Evolutionary conservation across 2,888 invertebrate genomes (phyloP).

Genomic region (Malthinus flaveolus): DNA sequence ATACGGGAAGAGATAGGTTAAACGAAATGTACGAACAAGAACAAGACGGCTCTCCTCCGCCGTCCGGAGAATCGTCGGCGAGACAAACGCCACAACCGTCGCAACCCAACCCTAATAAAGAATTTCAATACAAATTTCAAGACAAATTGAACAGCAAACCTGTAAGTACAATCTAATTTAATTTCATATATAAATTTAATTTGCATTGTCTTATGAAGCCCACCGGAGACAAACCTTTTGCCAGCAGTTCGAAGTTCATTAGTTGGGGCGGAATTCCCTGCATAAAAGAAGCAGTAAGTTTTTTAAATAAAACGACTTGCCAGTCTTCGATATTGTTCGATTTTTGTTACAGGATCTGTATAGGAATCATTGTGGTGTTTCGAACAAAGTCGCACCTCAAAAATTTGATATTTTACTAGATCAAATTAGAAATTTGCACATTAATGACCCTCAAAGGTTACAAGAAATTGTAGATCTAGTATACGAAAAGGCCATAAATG

Average conservation of each 20-base stretch:
- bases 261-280: constrained; percentile 52
- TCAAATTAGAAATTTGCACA: too few relatives aligned
- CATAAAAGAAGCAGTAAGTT: too few relatives aligned
- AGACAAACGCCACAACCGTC: constrained; percentile 57
- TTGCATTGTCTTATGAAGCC: constrained; percentile 43
- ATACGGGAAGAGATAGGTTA: constrained; percentile 49
- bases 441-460: too few relatives aligned
- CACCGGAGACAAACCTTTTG: constrained; percentile 54
- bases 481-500: constrained; percentile 87
- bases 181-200: constrained; percentile 1
- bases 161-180: constrained; percentile 45
- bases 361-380: too few relatives aligned
- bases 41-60: constrained; percentile 49
- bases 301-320: too few relatives aligned
- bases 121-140: constrained; percentile 47
- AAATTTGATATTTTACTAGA: too few relatives aligned
- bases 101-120: constrained; percentile 41
- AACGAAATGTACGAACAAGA: constrained; percentile 50
- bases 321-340: too few relatives aligned
- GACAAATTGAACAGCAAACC: constrained; percentile 57
- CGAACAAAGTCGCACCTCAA: too few relatives aligned
- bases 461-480: too few relatives aligned
- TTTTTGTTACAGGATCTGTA: too few relatives aligned
- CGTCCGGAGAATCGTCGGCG: constrained; percentile 56
- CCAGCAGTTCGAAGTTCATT: constrained; percentile 50